Base-by-base conservation (phyloP, 2,797 vertebrate species). In the Enteromius trimaculatus region DNA sequence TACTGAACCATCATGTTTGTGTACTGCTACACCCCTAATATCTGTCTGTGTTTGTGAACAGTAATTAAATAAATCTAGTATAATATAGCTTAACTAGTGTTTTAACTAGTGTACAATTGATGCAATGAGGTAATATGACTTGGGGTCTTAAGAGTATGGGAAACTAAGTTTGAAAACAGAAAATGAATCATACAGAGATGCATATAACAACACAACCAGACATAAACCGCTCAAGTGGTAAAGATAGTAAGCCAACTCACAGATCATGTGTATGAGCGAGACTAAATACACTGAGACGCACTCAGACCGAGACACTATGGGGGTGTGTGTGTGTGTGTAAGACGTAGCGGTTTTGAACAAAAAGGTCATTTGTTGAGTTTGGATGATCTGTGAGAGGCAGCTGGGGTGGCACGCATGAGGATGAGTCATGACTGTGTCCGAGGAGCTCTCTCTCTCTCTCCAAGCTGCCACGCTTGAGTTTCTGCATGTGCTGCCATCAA, bases 331-430 rank as follows among this genome's bases (percentile, higher is more conserved):
- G 16, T 47, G 53, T 29, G 49, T 37, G 78, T 44, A 60, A 77
- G 84, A 86, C 3, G 6, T 66, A 60, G 76, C 13, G 23, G 55
- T 58, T 83, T 84, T 75, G 42, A 85, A 75, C 84, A 85, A 75
- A 82, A 87, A 87, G 86, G 85, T 85, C 85, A 84, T 81, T 79
- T 78, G 79, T 80, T 58, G 64, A 60, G 79, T 77, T 49, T 80
- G 37, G 76, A 70, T 31, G 39, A 85, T 79, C 83, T 79, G 47
- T 47, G 44, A 78, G 83, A 81, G 69, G 21, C 70, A 79, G 81
- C 83, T 71, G 69, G 51, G 62, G 37, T 14, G 37, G 39, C 81
- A 64, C 29, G 19, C 17, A 81, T 42, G 29, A 21, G 76, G 31
- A 66, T 85, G 86, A 84, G 72, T 82, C 85, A 84, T 53, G 42